Conservation (phyloP, 2,113 vertebrate genomes). For the Ochotona princeps region DNA sequence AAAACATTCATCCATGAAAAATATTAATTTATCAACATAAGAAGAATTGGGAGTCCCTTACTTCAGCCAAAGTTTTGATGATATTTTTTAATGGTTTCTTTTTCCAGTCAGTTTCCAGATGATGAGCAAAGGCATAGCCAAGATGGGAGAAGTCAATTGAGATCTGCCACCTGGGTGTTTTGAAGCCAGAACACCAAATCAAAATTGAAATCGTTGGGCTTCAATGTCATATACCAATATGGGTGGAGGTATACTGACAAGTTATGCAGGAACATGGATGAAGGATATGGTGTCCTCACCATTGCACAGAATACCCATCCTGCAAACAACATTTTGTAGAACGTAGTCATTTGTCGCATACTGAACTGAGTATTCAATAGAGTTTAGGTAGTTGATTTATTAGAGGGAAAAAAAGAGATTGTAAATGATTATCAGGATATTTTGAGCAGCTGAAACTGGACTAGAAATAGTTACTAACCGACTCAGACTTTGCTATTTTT, state of each 20-base stretch:
- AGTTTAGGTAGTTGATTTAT: background rate
- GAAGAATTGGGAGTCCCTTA: background rate
- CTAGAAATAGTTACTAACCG: background rate
- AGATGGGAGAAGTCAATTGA: too few species aligned
- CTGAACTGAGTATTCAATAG: background rate
- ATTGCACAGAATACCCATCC: too few species aligned
- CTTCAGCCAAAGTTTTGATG: background rate
- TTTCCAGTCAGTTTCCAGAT: background rate
- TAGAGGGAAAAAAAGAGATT: background rate
- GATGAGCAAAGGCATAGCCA: too few species aligned
- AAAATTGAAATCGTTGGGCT: too few species aligned
- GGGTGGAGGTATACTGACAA: too few species aligned
- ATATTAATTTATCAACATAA: background rate
- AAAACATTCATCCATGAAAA: constrained; percentile 9
- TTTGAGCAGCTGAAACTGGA: background rate
- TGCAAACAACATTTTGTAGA: background rate
- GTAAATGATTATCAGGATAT: background rate
- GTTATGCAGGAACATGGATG: too few species aligned
- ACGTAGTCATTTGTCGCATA: background rate
- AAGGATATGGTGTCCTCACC: too few species aligned
- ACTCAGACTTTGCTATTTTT: background rate
- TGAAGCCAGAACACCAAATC: too few species aligned
- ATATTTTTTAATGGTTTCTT: too few species aligned
- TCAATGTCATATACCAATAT: too few species aligned
- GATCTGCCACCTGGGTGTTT: too few species aligned